Conservation (phyloP, 2,797 vertebrate genomes). For the Acanthurus tractus region DNA sequence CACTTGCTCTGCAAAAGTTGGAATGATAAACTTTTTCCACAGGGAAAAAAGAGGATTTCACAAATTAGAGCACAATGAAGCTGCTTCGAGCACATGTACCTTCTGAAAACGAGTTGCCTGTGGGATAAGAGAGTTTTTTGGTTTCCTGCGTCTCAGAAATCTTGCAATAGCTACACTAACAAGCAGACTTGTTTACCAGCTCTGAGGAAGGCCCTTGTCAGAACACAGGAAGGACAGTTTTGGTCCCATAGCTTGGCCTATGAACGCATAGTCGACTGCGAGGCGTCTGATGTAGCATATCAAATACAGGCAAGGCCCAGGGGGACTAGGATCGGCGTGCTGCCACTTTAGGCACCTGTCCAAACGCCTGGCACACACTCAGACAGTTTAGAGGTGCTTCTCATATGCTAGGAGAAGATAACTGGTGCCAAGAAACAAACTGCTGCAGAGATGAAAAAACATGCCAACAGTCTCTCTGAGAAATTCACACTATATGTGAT, state of each 20-base stretch:
- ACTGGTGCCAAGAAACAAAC: conserved; percentile 65
- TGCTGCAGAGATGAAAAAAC: conserved; percentile 41
- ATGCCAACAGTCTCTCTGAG: conserved; percentile 21
- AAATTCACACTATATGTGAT: conserved; percentile 56
- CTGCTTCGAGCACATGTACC: conserved; percentile 25
- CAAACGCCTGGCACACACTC: conserved; percentile 69
- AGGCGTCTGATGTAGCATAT: conserved; percentile 71
- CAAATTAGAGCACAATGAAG: conserved; percentile 71
- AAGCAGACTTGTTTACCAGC: conserved; percentile 77
- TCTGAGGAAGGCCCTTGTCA: conserved; percentile 68
- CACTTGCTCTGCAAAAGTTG: conserved; percentile 61
- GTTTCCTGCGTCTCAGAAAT: conserved; percentile 56
- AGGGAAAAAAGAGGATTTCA: conserved; percentile 59
- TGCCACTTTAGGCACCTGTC: conserved; percentile 74
- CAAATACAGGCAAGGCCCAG: conserved; percentile 64
- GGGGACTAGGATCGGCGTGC: conserved; percentile 52
- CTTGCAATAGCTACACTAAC: conserved; percentile 68
- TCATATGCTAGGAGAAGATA: conserved; percentile 52
- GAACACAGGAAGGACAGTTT: conserved; percentile 63
- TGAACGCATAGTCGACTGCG: conserved; percentile 53
- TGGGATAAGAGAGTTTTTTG: conserved; percentile 57
- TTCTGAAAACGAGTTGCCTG: conserved; percentile 58
- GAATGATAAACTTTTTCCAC: conserved; percentile 61
- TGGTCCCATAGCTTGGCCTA: conserved; percentile 63
- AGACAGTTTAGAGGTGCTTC: conserved; percentile 71